A percentile compares a stretch with the other conserved stretches of the same genome.
Conservation (phyloP, 1,140 invertebrate genomes). For the Drosophila takahashii region DNA sequence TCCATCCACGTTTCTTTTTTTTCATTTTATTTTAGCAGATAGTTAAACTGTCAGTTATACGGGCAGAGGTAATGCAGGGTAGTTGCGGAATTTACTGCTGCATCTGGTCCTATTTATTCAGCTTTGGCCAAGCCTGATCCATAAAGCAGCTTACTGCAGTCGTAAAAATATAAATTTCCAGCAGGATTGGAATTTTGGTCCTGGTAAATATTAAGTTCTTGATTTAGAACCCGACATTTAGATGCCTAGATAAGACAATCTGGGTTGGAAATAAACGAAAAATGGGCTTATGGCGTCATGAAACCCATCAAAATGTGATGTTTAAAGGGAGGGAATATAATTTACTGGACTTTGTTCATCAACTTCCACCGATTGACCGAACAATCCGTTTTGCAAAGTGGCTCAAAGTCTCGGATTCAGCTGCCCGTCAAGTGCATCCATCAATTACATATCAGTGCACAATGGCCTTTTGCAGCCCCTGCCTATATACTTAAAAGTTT, state of each 20-base stretch:
- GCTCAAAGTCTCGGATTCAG: constrained; percentile 7
- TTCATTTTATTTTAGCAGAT: constrained; percentile 51
- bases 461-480: constrained; percentile 22
- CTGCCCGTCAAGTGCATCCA: constrained; percentile 34
- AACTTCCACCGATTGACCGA: neutral
- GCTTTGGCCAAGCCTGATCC: constrained; percentile 19
- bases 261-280: constrained; percentile 4
- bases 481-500: constrained; percentile 27
- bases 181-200: constrained; percentile 2
- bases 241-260: constrained; percentile 15
- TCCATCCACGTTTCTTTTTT: constrained; percentile 8
- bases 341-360: neutral
- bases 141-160: constrained; percentile 57
- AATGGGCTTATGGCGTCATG: neutral
- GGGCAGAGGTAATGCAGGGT: constrained; percentile 15
- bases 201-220: constrained; percentile 38
- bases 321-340: neutral
- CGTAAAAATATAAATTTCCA: constrained; percentile 43
- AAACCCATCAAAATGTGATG: constrained; percentile 5
- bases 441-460: constrained; percentile 43
- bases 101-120: constrained; percentile 59
- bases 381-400: constrained; percentile 2
- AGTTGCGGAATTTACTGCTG: constrained; percentile 25
- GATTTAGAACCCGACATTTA: constrained; percentile 34
- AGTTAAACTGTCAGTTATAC: constrained; percentile 65